phyloP scores from a whole-genome alignment of 2,797 vertebrate genomes.

The Podarcis siculus region DNA sequence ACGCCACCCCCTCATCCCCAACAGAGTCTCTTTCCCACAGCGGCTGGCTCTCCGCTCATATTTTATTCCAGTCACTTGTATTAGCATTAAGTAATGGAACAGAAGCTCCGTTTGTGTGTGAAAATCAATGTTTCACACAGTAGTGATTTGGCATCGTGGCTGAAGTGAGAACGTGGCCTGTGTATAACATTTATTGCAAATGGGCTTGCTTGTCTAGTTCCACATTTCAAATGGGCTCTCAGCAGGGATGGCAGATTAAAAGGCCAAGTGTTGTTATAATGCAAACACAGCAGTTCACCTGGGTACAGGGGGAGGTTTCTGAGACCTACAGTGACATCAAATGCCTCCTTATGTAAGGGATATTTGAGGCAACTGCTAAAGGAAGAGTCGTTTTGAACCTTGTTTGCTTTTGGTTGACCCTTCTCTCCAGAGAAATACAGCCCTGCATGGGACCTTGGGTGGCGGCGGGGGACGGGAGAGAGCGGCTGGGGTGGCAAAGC shows the following conservation, averaged over 20 bases:
- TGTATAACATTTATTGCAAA: slow-evolving; percentile 38
- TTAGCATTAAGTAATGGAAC: slow-evolving; percentile 33
- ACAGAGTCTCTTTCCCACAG: neutral
- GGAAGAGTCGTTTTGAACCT: neutral
- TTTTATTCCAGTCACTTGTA: slow-evolving; percentile 39
- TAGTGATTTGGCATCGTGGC: slow-evolving; percentile 17
- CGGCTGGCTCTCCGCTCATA: neutral
- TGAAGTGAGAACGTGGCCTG: neutral
- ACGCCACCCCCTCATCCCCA: neutral
- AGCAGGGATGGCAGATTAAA: neutral
- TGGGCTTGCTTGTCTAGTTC: slow-evolving; percentile 39
- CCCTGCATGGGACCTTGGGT: too few species aligned
- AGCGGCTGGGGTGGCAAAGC: too few species aligned
- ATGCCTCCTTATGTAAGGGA: rapidly evolving
- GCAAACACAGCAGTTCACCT: slow-evolving; percentile 20
- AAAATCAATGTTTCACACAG: slow-evolving; percentile 54
- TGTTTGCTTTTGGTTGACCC: neutral
- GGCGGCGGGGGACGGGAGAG: too few species aligned
- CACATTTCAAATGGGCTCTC: slow-evolving; percentile 38
- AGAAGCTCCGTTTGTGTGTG: slow-evolving; percentile 48
- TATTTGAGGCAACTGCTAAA: neutral
- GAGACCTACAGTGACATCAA: neutral
- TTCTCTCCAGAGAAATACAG: neutral
- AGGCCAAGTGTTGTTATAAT: slow-evolving; percentile 28
- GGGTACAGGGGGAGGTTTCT: slow-evolving; percentile 10